Evolutionary conservation across 2,797 vertebrate species (phyloP), one percentile per base, ranked within the genome.

Genomic region (Paedocypris micromegethes): DNA sequence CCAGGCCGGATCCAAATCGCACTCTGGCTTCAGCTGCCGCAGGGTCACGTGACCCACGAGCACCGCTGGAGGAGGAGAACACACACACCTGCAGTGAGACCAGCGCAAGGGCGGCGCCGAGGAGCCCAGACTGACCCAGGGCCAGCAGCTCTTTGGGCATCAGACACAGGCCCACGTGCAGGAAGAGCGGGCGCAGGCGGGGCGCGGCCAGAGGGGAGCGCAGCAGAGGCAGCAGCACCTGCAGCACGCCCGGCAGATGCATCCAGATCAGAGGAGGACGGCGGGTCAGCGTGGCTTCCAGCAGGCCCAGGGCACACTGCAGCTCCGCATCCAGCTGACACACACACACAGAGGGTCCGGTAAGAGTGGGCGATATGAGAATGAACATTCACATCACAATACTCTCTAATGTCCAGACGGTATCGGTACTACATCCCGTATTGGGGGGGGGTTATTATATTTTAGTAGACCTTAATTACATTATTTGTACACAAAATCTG

Each of bases 1-100:
- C 97, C 97, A 99, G 2, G 92, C 92, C 39, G 85, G 79, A 57
- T 98, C 93, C 63, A 99, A 79, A 5, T 85, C 86, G 77, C 95
- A 99, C 60, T 94, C 93, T 0, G 97, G 97, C 73, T 94, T 96
- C 80, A 98, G 82, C 80, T 95, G 80, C 8, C 97, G 93, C 78
- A 99, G 79, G 23, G 94, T 97, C 82, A 99, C 93, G 0, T 98
- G 92, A 77, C 93, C 94, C 59, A 96, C 91, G 41, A 98, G 90
- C 48, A 83, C 81, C 53, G 93, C 97, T 99, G 64, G 6, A 74
- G 23, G 23, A 23, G 23, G 23, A 1, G 23, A 23, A 23, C 23
- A 23, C 23, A 23, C 46, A n/a, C 37, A 54, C 38, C 6, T 3
- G 7, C 7, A 41, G 4, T 3, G 9, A 48, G 6, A 68, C 7